These are phyloP conservation scores for Nezara viridula DNA, from an alignment of 2,888 invertebrate genomes.

Conservation along the genomic window DNA sequence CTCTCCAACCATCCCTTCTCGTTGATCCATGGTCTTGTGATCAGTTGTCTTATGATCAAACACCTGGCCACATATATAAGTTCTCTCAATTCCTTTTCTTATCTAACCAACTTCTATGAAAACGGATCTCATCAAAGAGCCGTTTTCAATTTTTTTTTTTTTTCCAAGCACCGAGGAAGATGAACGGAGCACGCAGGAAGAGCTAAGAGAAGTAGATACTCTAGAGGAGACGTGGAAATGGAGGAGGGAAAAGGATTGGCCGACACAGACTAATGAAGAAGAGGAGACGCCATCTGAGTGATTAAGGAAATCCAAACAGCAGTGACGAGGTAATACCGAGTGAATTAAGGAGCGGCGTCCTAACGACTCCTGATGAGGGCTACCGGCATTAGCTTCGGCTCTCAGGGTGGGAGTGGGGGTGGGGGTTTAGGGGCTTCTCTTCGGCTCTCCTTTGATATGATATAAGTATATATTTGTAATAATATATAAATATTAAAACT, in stretches of 20 bases:
- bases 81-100: no score
- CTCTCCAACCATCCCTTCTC: no score
- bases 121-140: no score
- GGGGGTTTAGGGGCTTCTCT: background rate
- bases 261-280: slow-evolving; percentile 55
- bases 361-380: slow-evolving; percentile 54
- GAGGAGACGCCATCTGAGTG: slow-evolving; percentile 35
- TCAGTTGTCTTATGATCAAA: no score
- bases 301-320: slow-evolving; percentile 58
- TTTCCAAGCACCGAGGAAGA: background rate
- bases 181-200: background rate
- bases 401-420: background rate
- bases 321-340: slow-evolving; percentile 54
- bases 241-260: slow-evolving; percentile 37
- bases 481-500: no score
- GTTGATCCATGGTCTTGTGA: no score
- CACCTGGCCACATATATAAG: no score
- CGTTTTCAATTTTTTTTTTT: no score
- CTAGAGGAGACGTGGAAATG: background rate
- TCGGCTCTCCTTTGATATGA: no score
- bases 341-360: slow-evolving; percentile 54
- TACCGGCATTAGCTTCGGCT: slow-evolving; percentile 50
- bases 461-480: no score
- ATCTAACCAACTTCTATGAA: no score
- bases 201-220: background rate